These are phyloP conservation scores for Kradibia gibbosae DNA, from an alignment of 1,140 invertebrate species.

Conservation along the genomic window DNA sequence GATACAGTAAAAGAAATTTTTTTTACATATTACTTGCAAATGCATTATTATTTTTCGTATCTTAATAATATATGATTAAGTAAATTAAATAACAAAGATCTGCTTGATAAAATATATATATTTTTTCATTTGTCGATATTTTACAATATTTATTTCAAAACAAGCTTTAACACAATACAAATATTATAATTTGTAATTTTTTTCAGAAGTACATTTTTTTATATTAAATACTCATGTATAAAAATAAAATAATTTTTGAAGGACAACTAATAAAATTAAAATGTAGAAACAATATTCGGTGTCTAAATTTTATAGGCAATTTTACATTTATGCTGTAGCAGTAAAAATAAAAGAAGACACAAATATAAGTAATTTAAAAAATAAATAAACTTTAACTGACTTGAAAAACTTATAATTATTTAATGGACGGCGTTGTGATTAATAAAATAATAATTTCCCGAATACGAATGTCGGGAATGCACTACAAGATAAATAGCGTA, in stretches of 20 bases:
- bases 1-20: too few relatives aligned
- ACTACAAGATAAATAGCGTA: constrained; percentile 51
- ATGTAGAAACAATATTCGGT: too few relatives aligned
- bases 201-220: neutral
- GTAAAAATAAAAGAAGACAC: constrained; percentile 51
- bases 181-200: neutral
- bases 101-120: neutral
- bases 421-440: constrained; percentile 68
- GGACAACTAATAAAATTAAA: neutral
- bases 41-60: too few relatives aligned
- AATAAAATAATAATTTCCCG: constrained; percentile 10
- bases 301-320: neutral
- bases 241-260: neutral
- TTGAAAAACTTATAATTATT: constrained; percentile 60
- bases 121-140: neutral
- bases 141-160: neutral
- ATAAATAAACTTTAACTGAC: constrained; percentile 48
- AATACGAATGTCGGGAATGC: neutral
- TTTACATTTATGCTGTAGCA: constrained; percentile 7
- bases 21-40: too few relatives aligned
- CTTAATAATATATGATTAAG: neutral
- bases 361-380: constrained; percentile 56
- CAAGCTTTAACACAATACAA: neutral
- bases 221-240: neutral
- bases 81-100: neutral